Conservation (phyloP, 2,797 vertebrate species). For the Trichosurus vulpecula region DNA sequence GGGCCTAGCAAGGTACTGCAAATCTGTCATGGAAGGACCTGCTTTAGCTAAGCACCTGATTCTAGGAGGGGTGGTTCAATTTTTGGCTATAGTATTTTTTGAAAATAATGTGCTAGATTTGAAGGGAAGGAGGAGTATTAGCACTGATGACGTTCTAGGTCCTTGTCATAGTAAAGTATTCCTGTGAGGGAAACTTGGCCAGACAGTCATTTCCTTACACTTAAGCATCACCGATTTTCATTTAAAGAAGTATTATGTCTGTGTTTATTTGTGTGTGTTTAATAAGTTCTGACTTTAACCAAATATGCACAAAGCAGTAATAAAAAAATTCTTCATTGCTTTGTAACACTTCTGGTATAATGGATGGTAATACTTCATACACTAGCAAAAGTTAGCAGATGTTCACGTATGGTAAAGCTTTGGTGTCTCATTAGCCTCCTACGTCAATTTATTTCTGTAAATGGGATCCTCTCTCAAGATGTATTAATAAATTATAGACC, state of each 20-base stretch:
- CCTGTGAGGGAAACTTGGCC: neutral
- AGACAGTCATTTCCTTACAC: neutral
- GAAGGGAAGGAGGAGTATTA: neutral
- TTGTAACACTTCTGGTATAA: neutral
- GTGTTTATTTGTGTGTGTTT: neutral
- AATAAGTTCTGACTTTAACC: neutral
- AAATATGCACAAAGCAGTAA: neutral
- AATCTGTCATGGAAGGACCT: neutral
- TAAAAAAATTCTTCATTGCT: neutral
- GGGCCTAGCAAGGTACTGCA: neutral
- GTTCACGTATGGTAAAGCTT: slow-evolving; percentile 43
- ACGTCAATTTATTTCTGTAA: slow-evolving; percentile 26
- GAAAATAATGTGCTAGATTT: neutral
- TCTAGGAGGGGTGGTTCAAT: neutral
- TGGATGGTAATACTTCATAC: neutral
- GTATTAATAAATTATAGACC: slow-evolving; percentile 37
- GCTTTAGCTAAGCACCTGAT: neutral
- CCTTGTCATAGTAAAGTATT: neutral
- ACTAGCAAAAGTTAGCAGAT: slow-evolving; percentile 44
- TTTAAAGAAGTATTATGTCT: neutral
- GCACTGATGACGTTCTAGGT: neutral
- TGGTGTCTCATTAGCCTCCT: slow-evolving; percentile 60
- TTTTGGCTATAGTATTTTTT: neutral
- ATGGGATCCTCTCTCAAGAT: slow-evolving; percentile 47
- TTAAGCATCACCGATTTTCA: neutral